These are phyloP conservation scores for Micromesistius poutassou DNA, from an alignment of 2,797 vertebrate genomes.

Conservation along the genomic window DNA sequence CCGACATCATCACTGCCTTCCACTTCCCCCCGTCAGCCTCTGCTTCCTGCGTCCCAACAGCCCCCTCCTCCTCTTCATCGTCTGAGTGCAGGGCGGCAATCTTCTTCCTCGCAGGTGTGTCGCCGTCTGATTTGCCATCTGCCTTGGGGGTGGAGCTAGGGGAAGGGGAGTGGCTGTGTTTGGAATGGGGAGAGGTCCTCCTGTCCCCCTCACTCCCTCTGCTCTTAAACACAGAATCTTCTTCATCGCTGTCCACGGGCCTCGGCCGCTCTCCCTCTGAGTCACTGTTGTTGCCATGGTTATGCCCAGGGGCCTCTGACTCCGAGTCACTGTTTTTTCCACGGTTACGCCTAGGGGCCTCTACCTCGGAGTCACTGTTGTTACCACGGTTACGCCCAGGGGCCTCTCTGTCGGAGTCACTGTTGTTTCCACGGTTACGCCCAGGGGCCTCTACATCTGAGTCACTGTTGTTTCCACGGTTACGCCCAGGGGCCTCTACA, in stretches of 20 bases:
- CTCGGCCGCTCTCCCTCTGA: conserved; percentile 11
- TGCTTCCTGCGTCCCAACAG: conserved; percentile 53
- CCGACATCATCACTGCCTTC: conserved; percentile 78
- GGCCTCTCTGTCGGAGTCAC: conserved; percentile 14
- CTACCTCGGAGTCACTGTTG: conserved; percentile 77
- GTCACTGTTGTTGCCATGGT: conserved; percentile 58
- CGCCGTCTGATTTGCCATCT: conserved; percentile 76
- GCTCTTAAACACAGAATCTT: conserved; percentile 53
- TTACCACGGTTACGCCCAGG: conserved; percentile 14
- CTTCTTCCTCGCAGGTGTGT: conserved; percentile 49
- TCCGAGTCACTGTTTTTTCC: conserved; percentile 71
- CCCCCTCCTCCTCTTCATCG: conserved; percentile 67
- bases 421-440: conserved; percentile 62
- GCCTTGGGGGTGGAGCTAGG: conserved; percentile 36
- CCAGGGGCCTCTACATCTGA: conserved; percentile 67
- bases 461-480: conserved; percentile 56
- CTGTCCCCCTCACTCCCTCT: conserved; percentile 58
- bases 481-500: conserved; percentile 47
- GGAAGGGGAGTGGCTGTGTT: conserved; percentile 8
- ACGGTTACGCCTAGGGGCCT: conserved; percentile 34
- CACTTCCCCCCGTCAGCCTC: conserved; percentile 55
- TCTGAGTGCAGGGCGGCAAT: conserved; percentile 66
- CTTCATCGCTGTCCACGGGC: conserved; percentile 47
- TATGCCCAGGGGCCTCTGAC: conserved; percentile 55
- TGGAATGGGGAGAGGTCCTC: background rate